Evolutionary conservation across 2,113 vertebrate species (phyloP), one percentile per base, ranked within the genome.

Genomic region (Indri indri): DNA sequence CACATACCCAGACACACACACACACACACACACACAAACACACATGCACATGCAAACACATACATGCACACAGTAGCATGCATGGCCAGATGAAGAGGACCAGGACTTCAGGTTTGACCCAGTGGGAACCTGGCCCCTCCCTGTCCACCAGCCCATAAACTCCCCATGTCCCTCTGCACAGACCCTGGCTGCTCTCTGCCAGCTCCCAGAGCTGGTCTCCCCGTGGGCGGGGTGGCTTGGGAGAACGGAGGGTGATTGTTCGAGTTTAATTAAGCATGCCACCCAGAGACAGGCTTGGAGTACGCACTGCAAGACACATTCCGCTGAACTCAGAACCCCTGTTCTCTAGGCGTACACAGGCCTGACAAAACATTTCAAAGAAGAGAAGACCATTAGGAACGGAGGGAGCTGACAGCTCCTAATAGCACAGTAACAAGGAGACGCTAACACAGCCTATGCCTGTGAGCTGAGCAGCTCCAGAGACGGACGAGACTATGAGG

Each of bases 321-420:
- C 74, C 0, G 13, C 81, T 94, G 94, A 98, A 96, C 95, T 94
- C 1, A 3, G 94, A 89, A 83, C 88, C 96, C 85, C 93, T 89
- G 95, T 93, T 96, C 95, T 94, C 94, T 30, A 84, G 81, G 96
- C 47, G 1, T 40, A 45, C 1, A 0, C 32, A 34, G 86, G 94
- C 68, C 94, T 98, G 97, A 96, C 97, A 98, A 94, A 98, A 98
- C 96, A 98, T 93, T 97, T 96, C 97, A 98, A 96, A 95, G 94
- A 32, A 2, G 74, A 94, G 63, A 61, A 92, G 91, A 76, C 54
- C 91, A 80, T 77, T 86, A 95, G 91, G 66, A 91, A 87, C 1
- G 8, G 91, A 94, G 93, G 57, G 73, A 42, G 94, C 91, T 91
- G 97, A 95, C 79, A 94, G 95, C 79, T 59, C 74, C 86, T 97